Conservation (phyloP, 35 echinoderm and acorn worm genomes). For the Eucidaris tribuloides region DNA sequence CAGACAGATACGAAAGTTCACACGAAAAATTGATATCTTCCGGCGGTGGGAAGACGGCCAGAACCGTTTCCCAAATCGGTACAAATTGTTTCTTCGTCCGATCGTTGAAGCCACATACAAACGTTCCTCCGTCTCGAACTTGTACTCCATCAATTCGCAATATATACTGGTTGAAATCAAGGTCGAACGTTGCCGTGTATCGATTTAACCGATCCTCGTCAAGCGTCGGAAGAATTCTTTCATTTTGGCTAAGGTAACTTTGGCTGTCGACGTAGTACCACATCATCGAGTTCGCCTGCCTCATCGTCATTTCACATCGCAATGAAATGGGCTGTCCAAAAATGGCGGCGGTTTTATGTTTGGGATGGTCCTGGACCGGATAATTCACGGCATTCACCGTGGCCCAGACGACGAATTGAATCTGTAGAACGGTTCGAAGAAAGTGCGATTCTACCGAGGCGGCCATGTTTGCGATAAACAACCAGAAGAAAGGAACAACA, state of each 20-base stretch:
- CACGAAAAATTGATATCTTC: not conserved
- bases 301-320: slow-evolving; percentile 3
- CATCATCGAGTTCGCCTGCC: not conserved
- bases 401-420: no score
- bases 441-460: no score
- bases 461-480: no score
- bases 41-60: not conserved
- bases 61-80: not conserved
- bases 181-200: not conserved
- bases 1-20: not conserved
- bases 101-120: not conserved
- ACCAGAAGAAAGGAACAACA: no score
- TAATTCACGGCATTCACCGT: no score
- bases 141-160: slow-evolving; percentile 6
- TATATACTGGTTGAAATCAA: slow-evolving; percentile 19
- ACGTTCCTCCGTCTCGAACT: slow-evolving; percentile 1
- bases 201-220: slow-evolving; percentile 21
- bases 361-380: no score
- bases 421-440: no score
- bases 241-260: not conserved
- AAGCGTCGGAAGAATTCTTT: not conserved
- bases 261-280: slow-evolving; percentile 8
- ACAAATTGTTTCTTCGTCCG: not conserved
- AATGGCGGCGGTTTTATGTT: not conserved
- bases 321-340: not conserved